Evolutionary conservation across 1,140 invertebrate species (phyloP), one percentile per base, ranked within the genome.

Genomic region (Harpegnathos saltator): DNA sequence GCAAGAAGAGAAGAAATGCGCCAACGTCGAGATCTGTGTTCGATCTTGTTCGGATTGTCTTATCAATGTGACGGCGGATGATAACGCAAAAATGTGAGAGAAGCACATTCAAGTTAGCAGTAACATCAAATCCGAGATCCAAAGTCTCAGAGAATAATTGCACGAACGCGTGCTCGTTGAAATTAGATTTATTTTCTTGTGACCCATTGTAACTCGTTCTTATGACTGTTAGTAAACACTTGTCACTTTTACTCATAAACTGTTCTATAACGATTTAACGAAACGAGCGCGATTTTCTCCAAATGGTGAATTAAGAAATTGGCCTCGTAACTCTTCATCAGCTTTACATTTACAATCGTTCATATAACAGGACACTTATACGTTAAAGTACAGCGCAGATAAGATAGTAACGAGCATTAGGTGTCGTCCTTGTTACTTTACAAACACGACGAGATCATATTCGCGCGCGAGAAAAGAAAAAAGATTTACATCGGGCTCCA

Each of bases 371-470:
- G 68, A 58, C 22, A 44, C 14, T 78, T 68, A 59, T 59, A 22
- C 66, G 59, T 80, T 59, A 58, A 71, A 69, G 3, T 48, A 17
- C 33, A 69, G 24, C 26, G 61, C 48, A 77, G 61, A 56, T 65
- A 54, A 52, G 52, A 12, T 14, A 19, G 19, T 56, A 77, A 29
- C 15, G 22, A 52, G 1, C 1, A 61, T 3, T 1, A 58, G 15
- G 48, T 1, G 48, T 75, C 22, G 54, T 77, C 26, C 66, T 66
- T 9, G 0, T 52, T 26, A 74, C 22, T 54, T 77, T 54, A 4
- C n/a, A 44, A 38, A 1, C 19, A 66, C 38, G 22, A 50, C 1
- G 17, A 77, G 0, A 77, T 29, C 29, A 15, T 66, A 22, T 44
- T 44, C 38, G 38, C 38, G 38, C 15, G 29, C n/a, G n/a, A n/a